A percentile compares a stretch with the other conserved stretches of the same genome.
phyloP scores from a whole-genome alignment of 2,888 invertebrate species.

The Synergus gifuensis region DNA sequence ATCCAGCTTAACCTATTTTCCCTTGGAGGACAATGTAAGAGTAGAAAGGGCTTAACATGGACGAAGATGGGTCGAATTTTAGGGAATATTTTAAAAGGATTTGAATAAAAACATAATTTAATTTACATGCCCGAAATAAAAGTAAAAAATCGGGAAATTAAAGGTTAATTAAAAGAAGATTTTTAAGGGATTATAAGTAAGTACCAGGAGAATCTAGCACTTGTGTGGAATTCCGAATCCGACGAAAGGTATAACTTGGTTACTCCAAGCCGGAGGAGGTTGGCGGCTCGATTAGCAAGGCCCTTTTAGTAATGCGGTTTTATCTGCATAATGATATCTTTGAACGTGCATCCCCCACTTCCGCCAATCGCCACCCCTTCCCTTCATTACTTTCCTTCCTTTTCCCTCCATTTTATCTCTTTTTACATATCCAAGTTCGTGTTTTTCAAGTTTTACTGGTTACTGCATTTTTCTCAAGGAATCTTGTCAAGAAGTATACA shows the following conservation, averaged over 20 bases:
- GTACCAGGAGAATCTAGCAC: neutral
- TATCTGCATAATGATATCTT: conserved; percentile 70
- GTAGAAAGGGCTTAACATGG: neutral
- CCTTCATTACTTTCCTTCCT: conserved; percentile 1
- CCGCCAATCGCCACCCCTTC: neutral
- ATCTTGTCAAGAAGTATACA: neutral
- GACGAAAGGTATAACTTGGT: conserved; percentile 36
- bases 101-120: no score
- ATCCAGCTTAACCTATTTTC: neutral
- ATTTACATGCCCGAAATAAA: neutral
- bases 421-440: neutral
- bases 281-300: conserved; percentile 61
- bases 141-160: no score
- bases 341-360: neutral
- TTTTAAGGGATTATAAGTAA: neutral
- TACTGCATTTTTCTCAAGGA: neutral
- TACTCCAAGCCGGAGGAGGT: conserved; percentile 43
- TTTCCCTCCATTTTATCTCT: neutral
- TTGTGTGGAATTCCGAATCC: conserved; percentile 33
- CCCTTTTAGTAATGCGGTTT: conserved; percentile 66
- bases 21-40: neutral
- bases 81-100: neutral
- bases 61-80: neutral
- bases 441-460: conserved; percentile 33
- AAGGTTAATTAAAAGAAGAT: no score